Evolutionary conservation across 2,888 invertebrate genomes (phyloP), one percentile per base, ranked within the genome.

Genomic region (Caenorhabditis japonica): DNA sequence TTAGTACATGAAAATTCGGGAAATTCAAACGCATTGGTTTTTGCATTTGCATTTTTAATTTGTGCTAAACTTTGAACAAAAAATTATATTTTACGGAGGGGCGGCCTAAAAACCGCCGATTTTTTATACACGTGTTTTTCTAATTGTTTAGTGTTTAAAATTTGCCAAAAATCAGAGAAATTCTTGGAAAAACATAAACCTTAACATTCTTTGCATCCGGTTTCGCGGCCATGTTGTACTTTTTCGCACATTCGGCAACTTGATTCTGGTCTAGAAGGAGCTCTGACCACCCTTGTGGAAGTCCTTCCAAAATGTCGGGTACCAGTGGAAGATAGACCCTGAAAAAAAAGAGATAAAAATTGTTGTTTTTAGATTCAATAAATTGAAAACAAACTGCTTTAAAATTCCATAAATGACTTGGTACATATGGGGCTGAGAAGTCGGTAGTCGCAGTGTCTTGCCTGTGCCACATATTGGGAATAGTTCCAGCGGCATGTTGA

Each of bases 221-320:
- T 90, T 94, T 94, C 88, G 95, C 94, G 87, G 94, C 94, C 89
- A 93, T 92, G 91, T 95, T 96, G 91, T 94, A 96, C 89, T 93
- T 92, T 90, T 95, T 94, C 91, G 94, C 94, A 81, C 96, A 91
- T 84, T 91, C 92, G 90, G 93, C 92, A 94, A 96, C 94, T 90
- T 94, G 94, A 87, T 94, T 94, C 90, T 93, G 39, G 1, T 43
- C 46, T 0, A 44, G 44, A 3, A 39, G 46, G 2, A 33, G 7
- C 12, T 52, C 19, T 1, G 23, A 21, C 58, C 46, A 64, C n/a
- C 41, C 59, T 23, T n/a, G 4, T 1, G 71, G 64, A 10, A 71
- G 17, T 3, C 21, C 43, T 8, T 51, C 46, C 12, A 38, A n/a
- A 23, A 71, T 47, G n/a, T 51, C 39, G 3, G 25, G 21, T 12